Conservation (phyloP, 37 sponge, comb jelly and placozoan species). For the Aplysina aerophoba region DNA sequence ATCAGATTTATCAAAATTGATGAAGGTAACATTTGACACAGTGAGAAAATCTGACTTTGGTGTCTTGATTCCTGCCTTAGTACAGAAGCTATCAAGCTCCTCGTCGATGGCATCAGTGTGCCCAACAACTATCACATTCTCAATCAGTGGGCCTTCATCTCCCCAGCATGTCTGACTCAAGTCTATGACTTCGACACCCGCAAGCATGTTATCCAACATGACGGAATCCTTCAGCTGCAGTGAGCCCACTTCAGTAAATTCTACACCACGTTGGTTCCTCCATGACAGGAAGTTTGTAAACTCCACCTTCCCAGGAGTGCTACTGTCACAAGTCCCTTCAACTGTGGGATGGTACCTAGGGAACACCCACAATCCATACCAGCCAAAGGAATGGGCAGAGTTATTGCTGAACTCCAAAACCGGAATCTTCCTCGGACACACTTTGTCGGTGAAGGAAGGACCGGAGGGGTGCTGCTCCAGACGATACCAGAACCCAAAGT, state of each 20-base stretch:
- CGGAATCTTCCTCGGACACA: constrained; percentile 73
- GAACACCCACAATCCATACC: constrained; percentile 96
- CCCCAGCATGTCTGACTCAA: constrained; percentile 44
- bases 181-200: constrained; percentile 68
- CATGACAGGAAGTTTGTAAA: constrained; percentile 78
- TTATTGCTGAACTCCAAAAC: constrained; percentile 79
- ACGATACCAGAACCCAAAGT: constrained; percentile 96
- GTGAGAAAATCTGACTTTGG: constrained; percentile 68
- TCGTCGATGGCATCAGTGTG: constrained; percentile 33
- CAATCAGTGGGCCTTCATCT: constrained; percentile 51
- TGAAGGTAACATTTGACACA: constrained; percentile 76
- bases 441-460: constrained; percentile 63
- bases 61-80: constrained; percentile 68
- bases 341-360: constrained; percentile 67
- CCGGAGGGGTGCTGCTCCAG: constrained; percentile 87
- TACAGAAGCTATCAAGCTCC: constrained; percentile 42
- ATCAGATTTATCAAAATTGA: constrained; percentile 61
- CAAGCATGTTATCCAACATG: constrained; percentile 71
- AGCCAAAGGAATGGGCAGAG: constrained; percentile 95
- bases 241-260: constrained; percentile 74
- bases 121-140: constrained; percentile 64
- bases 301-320: constrained; percentile 43
- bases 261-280: constrained; percentile 83
- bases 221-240: constrained; percentile 66
- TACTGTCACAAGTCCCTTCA: constrained; percentile 63